Evolutionary conservation across 1,140 invertebrate species (phyloP).

Genomic region (Pygmarrhopalites habei): DNA sequence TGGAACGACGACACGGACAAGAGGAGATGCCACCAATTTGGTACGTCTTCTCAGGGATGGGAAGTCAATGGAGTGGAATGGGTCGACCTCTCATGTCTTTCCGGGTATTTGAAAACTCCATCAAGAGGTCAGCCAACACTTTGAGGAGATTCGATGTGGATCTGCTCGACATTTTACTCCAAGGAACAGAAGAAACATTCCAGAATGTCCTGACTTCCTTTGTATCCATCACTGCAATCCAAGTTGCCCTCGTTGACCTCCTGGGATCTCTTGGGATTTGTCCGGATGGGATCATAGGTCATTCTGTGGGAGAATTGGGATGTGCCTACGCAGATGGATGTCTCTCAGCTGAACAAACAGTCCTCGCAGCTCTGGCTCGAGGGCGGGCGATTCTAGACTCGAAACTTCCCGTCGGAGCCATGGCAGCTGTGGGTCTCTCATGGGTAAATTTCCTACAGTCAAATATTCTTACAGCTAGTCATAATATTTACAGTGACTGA

Average conservation of each 20-base stretch:
- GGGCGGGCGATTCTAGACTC: constrained; percentile 77
- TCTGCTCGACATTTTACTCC: constrained; percentile 38
- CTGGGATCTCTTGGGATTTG: too few species aligned
- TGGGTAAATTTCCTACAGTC: too few species aligned
- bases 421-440: constrained; percentile 76
- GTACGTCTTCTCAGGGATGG: constrained; percentile 87
- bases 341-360: constrained; percentile 85
- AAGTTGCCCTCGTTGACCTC: too few species aligned
- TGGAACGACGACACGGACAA: constrained; percentile 35
- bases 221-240: too few species aligned
- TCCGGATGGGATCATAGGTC: too few species aligned
- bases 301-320: constrained; percentile 86
- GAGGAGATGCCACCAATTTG: constrained; percentile 52
- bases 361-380: constrained; percentile 86
- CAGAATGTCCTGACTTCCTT: too few species aligned
- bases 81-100: constrained; percentile 54
- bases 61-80: constrained; percentile 69
- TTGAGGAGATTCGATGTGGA: constrained; percentile 46
- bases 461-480: too few species aligned
- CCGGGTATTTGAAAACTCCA: constrained; percentile 49
- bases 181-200: too few species aligned
- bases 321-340: constrained; percentile 96
- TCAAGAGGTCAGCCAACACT: constrained; percentile 43
- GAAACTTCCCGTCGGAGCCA: constrained; percentile 57
- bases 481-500: too few species aligned